Conservation (phyloP, 2,888 invertebrate species). For the Andrena praecox region DNA sequence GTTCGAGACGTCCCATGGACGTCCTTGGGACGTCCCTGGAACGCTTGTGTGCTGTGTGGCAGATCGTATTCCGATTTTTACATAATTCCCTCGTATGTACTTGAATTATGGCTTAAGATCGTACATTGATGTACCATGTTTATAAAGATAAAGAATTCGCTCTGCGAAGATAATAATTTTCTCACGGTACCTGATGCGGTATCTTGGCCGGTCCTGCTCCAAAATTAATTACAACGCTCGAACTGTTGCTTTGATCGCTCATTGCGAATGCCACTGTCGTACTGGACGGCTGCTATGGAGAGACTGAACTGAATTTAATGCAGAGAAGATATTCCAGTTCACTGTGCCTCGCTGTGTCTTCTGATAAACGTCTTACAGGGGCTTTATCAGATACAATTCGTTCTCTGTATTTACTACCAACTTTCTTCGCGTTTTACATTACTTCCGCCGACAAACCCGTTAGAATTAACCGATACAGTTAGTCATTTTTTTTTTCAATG, state of each 20-base stretch:
- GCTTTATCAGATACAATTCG: conserved; percentile 4
- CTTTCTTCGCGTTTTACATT: neutral
- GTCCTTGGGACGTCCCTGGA: too few species aligned
- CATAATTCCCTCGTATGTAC: too few species aligned
- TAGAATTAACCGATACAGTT: neutral
- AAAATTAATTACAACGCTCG: conserved; percentile 90
- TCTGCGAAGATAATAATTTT: conserved; percentile 70
- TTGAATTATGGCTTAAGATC: too few species aligned
- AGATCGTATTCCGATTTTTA: too few species aligned
- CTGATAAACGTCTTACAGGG: neutral
- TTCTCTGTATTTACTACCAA: neutral
- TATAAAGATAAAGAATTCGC: conserved; percentile 3
- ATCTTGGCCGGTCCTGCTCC: conserved; percentile 98
- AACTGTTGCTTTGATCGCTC: conserved; percentile 34
- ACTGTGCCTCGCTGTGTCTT: conserved; percentile 34
- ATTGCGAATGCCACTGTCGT: conserved; percentile 21
- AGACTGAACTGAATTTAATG: conserved; percentile 42
- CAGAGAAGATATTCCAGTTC: conserved; percentile 15
- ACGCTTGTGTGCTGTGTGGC: too few species aligned
- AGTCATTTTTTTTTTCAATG: neutral
- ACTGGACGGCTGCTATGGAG: conserved; percentile 6
- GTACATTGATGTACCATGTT: conserved; percentile 4
- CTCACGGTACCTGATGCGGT: conserved; percentile 92
- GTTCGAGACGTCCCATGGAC: too few species aligned
- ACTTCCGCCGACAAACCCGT: neutral